Conservation (phyloP, 2,888 invertebrate genomes). For the Pegoplata infirma region DNA sequence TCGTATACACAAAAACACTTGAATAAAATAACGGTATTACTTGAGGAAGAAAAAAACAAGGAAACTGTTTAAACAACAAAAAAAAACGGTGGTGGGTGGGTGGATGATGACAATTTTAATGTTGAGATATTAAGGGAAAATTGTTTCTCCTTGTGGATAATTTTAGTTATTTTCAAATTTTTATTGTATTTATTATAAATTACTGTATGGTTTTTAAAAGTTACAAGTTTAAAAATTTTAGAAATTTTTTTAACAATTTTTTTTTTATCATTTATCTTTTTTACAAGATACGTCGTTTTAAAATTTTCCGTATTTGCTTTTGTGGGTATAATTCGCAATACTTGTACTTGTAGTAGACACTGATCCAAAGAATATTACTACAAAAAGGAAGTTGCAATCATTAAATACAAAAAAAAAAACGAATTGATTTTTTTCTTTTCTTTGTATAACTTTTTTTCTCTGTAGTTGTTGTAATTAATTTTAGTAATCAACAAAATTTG, state of each 20-base stretch:
- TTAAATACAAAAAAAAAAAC: constrained; percentile 28
- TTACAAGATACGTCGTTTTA: constrained; percentile 62
- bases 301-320: constrained; percentile 66
- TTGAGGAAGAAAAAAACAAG: constrained; percentile 12
- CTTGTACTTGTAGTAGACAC: constrained; percentile 75
- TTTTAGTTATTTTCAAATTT: background rate
- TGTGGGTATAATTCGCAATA: constrained; percentile 69
- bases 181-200: constrained; percentile 8
- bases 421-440: constrained; percentile 47
- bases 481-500: constrained; percentile 5
- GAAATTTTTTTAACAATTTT: background rate
- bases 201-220: too few relatives aligned
- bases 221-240: too few relatives aligned
- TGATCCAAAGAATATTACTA: constrained; percentile 62
- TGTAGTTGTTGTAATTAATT: background rate
- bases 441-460: background rate
- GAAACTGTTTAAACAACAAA: constrained; percentile 8
- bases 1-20: background rate
- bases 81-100: constrained; percentile 27
- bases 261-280: constrained; percentile 65
- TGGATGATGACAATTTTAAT: constrained; percentile 6
- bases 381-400: constrained; percentile 63
- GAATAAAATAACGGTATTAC: constrained; percentile 25
- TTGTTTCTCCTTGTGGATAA: background rate
- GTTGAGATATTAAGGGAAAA: background rate